A percentile compares a stretch with the other conserved stretches of the same genome.
Conservation (phyloP, 2,113 vertebrate genomes). For the Paracanthobrama guichenoti region DNA sequence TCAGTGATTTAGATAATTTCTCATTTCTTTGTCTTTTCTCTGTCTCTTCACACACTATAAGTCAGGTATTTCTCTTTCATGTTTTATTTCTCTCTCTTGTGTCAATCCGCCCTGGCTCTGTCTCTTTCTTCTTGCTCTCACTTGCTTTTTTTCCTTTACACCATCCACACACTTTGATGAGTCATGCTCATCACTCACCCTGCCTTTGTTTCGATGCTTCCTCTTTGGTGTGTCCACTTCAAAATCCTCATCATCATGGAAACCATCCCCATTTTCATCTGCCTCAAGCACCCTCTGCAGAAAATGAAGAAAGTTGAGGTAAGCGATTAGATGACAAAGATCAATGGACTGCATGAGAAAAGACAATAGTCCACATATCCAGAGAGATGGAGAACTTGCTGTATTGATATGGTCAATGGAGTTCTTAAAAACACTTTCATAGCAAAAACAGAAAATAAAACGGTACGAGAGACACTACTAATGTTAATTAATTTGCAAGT, state of each 20-base stretch:
- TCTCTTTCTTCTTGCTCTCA: slow-evolving; percentile 12
- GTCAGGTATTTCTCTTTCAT: neutral
- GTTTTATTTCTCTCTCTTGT: neutral
- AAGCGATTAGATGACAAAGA: slow-evolving; percentile 7
- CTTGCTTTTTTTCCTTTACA: neutral
- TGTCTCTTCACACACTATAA: neutral
- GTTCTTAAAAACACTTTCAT: neutral
- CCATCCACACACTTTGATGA: slow-evolving; percentile 36
- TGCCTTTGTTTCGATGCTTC: slow-evolving; percentile 93
- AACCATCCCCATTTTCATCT: slow-evolving; percentile 93
- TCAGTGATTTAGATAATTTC: neutral
- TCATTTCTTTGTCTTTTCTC: neutral
- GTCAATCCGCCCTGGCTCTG: neutral
- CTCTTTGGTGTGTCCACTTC: slow-evolving; percentile 94
- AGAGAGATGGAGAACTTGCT: neutral
- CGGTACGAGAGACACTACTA: neutral
- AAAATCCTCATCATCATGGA: slow-evolving; percentile 93
- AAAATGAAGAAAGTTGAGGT: neutral
- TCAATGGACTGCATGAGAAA: neutral
- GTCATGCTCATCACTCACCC: slow-evolving; percentile 78
- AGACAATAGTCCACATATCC: neutral
- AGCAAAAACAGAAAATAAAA: neutral
- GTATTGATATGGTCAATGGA: neutral
- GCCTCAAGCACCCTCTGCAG: slow-evolving; percentile 92
- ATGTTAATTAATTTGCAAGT: no score